phyloP scores from a whole-genome alignment of 1,140 invertebrate genomes.

The Penaeus vannamei region DNA sequence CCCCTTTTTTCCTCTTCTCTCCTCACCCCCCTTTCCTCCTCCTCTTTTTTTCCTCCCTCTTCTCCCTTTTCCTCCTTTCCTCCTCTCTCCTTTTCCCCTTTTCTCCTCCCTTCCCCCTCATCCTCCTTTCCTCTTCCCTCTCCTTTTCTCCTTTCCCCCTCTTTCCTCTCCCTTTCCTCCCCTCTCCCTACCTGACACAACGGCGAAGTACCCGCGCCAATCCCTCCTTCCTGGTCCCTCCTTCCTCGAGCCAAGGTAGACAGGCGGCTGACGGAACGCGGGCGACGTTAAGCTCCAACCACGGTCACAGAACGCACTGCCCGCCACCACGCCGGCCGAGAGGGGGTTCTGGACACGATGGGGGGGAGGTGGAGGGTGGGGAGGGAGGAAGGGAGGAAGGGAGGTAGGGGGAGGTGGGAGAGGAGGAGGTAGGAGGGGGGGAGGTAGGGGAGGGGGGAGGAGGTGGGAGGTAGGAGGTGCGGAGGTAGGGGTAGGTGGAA shows the following conservation, averaged over 20 bases:
- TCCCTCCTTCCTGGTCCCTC: background rate
- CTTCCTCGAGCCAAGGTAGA: background rate
- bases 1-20: background rate
- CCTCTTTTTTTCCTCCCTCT: constrained; percentile 1
- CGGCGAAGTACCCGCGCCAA: background rate
- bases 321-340: background rate
- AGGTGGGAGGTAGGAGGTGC: background rate
- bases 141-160: constrained; percentile 3
- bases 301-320: constrained; percentile 35
- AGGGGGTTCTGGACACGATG: background rate
- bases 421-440: background rate
- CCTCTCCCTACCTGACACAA: background rate
- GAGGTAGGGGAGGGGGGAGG: background rate
- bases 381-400: background rate
- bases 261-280: background rate
- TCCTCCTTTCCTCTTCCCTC: constrained; percentile 12
- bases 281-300: background rate
- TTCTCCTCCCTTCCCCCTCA: background rate
- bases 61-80: constrained; percentile 31
- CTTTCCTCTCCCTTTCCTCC: background rate
- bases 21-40: background rate
- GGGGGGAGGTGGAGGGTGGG: background rate
- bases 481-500: background rate
- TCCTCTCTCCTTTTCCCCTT: background rate
- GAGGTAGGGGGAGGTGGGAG: background rate